A percentile compares a stretch with the other conserved stretches of the same genome.
phyloP scores from a whole-genome alignment of 2,113 vertebrate genomes.

The Ariopsis seemanni region DNA sequence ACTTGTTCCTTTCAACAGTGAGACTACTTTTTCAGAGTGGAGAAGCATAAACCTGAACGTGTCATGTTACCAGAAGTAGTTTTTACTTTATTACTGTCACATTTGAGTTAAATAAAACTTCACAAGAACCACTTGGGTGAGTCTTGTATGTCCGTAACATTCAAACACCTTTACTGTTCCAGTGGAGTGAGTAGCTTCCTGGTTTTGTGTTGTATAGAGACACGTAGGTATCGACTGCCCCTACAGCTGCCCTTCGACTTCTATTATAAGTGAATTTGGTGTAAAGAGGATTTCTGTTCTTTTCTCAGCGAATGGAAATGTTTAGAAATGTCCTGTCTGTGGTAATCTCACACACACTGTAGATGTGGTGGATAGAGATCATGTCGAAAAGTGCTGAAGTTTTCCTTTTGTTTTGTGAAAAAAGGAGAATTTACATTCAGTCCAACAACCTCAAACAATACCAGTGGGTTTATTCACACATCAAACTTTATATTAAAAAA shows the following conservation, averaged over 20 bases:
- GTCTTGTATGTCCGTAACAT: background rate
- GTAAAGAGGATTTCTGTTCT: background rate
- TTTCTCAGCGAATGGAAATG: background rate
- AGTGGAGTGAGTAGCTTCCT: background rate
- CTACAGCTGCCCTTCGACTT: background rate
- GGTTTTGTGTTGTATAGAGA: background rate
- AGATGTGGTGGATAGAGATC: background rate
- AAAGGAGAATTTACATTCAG: background rate
- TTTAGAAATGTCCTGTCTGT: background rate
- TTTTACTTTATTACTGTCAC: background rate
- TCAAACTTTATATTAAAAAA: background rate
- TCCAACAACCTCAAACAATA: constrained; percentile 4
- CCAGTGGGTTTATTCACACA: background rate
- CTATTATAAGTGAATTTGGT: background rate
- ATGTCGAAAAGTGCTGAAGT: background rate
- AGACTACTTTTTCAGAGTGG: background rate
- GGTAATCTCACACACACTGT: background rate
- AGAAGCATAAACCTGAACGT: background rate
- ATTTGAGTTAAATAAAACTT: background rate
- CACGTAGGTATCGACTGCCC: too few relatives aligned
- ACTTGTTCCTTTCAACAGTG: background rate
- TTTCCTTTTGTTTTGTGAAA: background rate
- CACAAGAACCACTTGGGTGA: background rate
- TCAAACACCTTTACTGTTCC: background rate
- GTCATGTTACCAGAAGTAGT: background rate